Evolutionary conservation across 2,888 invertebrate genomes (phyloP), one percentile per base, ranked within the genome.

Genomic region (Drosophila quinaria): DNA sequence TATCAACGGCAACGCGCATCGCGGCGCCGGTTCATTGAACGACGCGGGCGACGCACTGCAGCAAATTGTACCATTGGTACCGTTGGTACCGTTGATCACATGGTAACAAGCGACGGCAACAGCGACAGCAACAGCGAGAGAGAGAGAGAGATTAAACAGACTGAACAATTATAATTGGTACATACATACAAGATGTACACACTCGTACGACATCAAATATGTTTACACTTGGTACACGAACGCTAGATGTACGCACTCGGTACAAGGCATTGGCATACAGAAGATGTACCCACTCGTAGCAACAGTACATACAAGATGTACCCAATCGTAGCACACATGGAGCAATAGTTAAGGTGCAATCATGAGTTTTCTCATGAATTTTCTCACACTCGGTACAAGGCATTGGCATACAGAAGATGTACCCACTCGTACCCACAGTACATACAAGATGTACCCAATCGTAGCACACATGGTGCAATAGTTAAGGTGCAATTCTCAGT

Each of bases 11-110:
- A 35, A 35, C 90, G 64, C 90, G 89, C 81, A 90, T 90, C 80
- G 64, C 91, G 44, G 83, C 83, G 72, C 80, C 91, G 72, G 89
- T 90, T 77, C 89, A 90, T 82, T 91, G 84, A 91, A 63, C 42
- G 44, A 31, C 31, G 10, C 6, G 2, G 6, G 29, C 31, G 58
- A 31, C 19, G 65, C 42, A 62, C 58, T 66, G 49, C 19, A 11
- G 42, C 42, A 46, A 46, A 58, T 44, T 42, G 74, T n/a, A n/a
- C 67, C 75, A 64, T 29, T 29, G 29, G 35, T 35, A 35, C 35
- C 13, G 79, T 42, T 49, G 63, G 67, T 35, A 35, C 35, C 13
- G 79, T 42, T 49, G 63, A 65, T 51, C 61, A 44, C 61, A 55
- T 42, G 58, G 41, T 25, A 60, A 60, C 49, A 19, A 54, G 61